Evolutionary conservation across 2,113 vertebrate genomes (phyloP).

Genomic region (Ursus arctos): DNA sequence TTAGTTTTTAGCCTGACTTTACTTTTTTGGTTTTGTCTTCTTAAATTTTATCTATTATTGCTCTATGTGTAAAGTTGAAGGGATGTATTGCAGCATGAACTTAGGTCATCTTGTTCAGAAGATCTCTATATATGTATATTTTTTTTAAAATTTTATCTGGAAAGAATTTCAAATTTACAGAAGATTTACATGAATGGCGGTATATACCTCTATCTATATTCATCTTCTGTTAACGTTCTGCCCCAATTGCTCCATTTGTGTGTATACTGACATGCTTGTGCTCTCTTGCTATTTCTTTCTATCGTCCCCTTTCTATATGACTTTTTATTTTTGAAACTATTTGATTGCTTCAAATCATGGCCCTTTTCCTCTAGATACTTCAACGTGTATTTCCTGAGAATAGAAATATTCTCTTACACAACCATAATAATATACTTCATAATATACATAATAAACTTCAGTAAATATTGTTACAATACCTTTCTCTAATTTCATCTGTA

Average conservation of each 20-base stretch:
- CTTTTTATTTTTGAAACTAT: background rate
- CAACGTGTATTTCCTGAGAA: background rate
- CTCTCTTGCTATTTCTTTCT: background rate
- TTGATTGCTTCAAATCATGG: background rate
- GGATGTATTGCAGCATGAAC: background rate
- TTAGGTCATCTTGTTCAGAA: background rate
- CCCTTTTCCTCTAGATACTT: background rate
- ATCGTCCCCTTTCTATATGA: background rate
- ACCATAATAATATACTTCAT: background rate
- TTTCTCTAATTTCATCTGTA: background rate
- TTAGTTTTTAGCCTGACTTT: background rate
- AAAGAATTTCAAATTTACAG: background rate
- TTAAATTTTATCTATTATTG: background rate
- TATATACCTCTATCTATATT: background rate
- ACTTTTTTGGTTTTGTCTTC: background rate
- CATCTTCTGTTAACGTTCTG: background rate
- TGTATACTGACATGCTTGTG: background rate
- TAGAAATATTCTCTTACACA: background rate
- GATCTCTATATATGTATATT: background rate
- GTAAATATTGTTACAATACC: background rate
- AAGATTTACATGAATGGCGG: background rate
- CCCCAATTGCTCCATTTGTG: background rate
- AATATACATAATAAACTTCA: background rate
- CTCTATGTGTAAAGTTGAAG: background rate
- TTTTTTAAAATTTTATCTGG: background rate